Percentiles rank a stretch among this genome's conserved stretches.
Conservation (phyloP, 2,888 invertebrate species). For the Galerucella pusilla region DNA sequence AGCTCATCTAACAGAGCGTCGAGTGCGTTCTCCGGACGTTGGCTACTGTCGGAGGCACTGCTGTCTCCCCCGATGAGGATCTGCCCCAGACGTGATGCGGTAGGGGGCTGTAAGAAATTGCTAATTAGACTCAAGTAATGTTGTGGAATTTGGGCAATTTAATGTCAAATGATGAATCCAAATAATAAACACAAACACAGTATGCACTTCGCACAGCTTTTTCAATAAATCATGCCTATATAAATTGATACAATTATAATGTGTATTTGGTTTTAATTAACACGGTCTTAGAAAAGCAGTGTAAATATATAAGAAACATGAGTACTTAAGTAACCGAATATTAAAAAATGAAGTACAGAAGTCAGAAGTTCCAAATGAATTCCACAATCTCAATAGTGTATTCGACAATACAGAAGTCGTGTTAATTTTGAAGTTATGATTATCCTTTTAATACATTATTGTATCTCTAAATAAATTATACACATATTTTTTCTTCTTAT, state of each 20-base stretch:
- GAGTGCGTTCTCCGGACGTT: constrained; percentile 94
- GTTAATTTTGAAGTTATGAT: background rate
- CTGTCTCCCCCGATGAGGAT: constrained; percentile 69
- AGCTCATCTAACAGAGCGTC: constrained; percentile 95
- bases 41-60: constrained; percentile 69
- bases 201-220: constrained; percentile 23
- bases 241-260: background rate
- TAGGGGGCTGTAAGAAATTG: constrained; percentile 67
- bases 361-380: background rate
- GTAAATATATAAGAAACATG: background rate
- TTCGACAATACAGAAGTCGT: too few relatives aligned
- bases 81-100: constrained; percentile 72
- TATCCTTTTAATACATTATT: background rate
- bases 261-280: background rate
- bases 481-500: background rate
- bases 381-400: background rate
- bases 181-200: constrained; percentile 52
- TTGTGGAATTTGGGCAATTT: background rate
- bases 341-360: background rate
- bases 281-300: background rate
- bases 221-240: constrained; percentile 13
- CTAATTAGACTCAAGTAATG: constrained; percentile 6
- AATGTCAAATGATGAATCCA: constrained; percentile 36
- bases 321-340: background rate
- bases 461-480: background rate